Percentiles rank a stretch among this genome's conserved stretches.
phyloP scores from a whole-genome alignment of 2,888 invertebrate genomes.

The Ormyrus thymus region DNA sequence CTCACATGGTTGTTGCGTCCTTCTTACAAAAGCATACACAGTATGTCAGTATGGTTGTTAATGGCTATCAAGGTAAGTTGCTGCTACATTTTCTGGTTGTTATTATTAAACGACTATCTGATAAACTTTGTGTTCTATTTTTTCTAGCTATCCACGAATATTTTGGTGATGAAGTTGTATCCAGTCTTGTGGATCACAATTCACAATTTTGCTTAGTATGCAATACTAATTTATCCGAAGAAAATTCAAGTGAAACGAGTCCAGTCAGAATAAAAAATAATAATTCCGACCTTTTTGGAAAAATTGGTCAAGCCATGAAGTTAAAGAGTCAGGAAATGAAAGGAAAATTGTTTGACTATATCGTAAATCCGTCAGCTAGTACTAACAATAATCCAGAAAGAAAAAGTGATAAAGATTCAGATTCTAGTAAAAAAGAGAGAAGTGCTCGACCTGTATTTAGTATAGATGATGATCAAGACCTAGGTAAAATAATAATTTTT shows the following conservation, averaged over 20 bases:
- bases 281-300: slow-evolving; percentile 84
- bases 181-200: slow-evolving; percentile 91
- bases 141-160: slow-evolving; percentile 85
- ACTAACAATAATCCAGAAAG: slow-evolving; percentile 83
- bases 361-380: slow-evolving; percentile 88
- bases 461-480: slow-evolving; percentile 90
- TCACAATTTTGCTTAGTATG: slow-evolving; percentile 88
- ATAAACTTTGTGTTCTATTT: slow-evolving; percentile 23
- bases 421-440: slow-evolving; percentile 83
- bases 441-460: slow-evolving; percentile 95
- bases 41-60: slow-evolving; percentile 93
- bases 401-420: slow-evolving; percentile 87
- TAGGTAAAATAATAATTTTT: slow-evolving; percentile 39
- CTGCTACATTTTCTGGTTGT: neutral
- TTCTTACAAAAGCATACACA: slow-evolving; percentile 95
- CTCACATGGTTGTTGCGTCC: slow-evolving; percentile 98
- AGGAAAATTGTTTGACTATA: slow-evolving; percentile 93
- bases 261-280: slow-evolving; percentile 69
- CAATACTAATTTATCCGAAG: slow-evolving; percentile 76
- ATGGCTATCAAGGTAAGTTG: slow-evolving; percentile 84
- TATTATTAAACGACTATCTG: neutral
- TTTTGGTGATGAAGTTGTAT: slow-evolving; percentile 87
- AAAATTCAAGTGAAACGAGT: slow-evolving; percentile 71
- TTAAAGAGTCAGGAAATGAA: slow-evolving; percentile 94
- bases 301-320: slow-evolving; percentile 91